A percentile compares a stretch with the other conserved stretches of the same genome.
These are phyloP conservation scores for Oscheius myriophilus DNA, from an alignment of 2,888 invertebrate species.

Conservation along the genomic window DNA sequence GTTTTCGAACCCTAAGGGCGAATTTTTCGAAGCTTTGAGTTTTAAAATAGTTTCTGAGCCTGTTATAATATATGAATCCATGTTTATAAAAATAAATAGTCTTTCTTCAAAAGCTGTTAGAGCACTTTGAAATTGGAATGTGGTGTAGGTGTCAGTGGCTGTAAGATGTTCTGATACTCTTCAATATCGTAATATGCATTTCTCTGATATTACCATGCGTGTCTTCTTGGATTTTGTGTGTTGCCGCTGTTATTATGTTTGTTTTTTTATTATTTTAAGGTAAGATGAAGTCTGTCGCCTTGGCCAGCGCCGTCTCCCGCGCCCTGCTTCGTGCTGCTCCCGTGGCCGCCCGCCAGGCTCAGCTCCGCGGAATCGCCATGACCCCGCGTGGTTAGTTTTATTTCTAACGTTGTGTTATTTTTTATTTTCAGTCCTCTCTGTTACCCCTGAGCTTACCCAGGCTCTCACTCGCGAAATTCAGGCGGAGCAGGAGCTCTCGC, in stretches of 20 bases:
- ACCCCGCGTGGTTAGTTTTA: constrained; percentile 12
- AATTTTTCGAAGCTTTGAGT: too few relatives aligned
- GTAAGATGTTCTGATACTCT: too few relatives aligned
- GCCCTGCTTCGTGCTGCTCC: constrained; percentile 18
- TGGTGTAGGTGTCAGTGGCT: too few relatives aligned
- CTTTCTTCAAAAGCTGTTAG: too few relatives aligned
- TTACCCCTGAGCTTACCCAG: constrained; percentile 78
- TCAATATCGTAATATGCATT: too few relatives aligned
- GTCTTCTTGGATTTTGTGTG: neutral
- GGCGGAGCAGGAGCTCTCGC: constrained; percentile 79
- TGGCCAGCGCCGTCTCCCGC: constrained; percentile 15
- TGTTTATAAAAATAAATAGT: too few relatives aligned
- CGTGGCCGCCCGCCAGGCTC: constrained; percentile 13
- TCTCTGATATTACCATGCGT: too few relatives aligned
- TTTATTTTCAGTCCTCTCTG: constrained; percentile 41
- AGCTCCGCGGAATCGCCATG: constrained; percentile 12
- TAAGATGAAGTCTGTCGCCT: constrained; percentile 13
- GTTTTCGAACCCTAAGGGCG: too few relatives aligned
- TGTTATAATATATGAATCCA: too few relatives aligned
- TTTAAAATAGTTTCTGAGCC: too few relatives aligned
- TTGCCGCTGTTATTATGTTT: neutral
- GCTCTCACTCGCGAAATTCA: constrained; percentile 92
- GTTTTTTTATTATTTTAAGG: constrained; percentile 5
- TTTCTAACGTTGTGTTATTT: too few relatives aligned
- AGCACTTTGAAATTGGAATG: too few relatives aligned